Evolutionary conservation across 2,113 vertebrate genomes (phyloP).

Genomic region (Barbus barbus): DNA sequence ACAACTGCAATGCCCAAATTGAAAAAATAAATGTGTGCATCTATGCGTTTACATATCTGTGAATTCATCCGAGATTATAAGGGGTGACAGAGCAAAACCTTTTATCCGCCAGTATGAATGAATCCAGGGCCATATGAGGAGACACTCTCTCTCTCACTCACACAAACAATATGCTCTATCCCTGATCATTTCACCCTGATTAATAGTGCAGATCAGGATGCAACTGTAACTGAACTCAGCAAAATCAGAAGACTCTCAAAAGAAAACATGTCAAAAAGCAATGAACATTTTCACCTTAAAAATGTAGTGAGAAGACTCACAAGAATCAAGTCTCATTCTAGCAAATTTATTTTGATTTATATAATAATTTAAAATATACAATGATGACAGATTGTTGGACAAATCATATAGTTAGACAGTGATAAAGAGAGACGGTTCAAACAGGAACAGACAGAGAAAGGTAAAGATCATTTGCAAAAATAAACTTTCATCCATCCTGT

Average conservation of each 20-base stretch:
- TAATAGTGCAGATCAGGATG: background rate
- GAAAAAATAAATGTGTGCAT: background rate
- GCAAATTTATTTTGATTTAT: slow-evolving; percentile 71
- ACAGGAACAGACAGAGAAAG: background rate
- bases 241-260: background rate
- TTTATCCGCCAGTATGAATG: background rate
- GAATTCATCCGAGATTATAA: background rate
- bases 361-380: slow-evolving; percentile 74
- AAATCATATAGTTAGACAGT: slow-evolving; percentile 67
- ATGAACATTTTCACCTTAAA: background rate
- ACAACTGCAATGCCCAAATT: background rate
- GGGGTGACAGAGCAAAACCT: background rate
- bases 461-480: slow-evolving; percentile 2
- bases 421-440: slow-evolving; percentile 56
- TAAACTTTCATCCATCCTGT: background rate
- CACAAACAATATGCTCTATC: background rate
- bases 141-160: background rate
- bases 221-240: background rate
- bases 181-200: background rate
- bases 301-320: background rate
- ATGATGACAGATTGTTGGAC: slow-evolving; percentile 60
- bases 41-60: background rate
- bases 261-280: background rate
- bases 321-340: slow-evolving; percentile 56
- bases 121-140: background rate